Base-by-base conservation (phyloP, 92 coral and sea anemone genomes). In the Hydrozoanthus gracilis region DNA sequence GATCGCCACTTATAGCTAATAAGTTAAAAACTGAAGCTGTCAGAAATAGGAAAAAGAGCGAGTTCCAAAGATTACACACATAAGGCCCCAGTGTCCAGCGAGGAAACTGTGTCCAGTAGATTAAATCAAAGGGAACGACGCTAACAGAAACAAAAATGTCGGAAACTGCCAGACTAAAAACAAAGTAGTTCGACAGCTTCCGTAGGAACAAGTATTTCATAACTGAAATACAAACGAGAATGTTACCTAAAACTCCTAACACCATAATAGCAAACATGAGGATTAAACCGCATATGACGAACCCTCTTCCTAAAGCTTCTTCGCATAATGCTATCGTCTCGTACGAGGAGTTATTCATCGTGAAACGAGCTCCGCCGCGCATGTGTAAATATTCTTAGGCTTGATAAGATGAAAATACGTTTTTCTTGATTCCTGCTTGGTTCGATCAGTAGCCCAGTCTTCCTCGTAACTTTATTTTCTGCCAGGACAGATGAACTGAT, bases 31-130 rank as follows among this genome's bases (percentile, higher is more conserved):
- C 93, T 12, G 95, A 92, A 3, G 95, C 98, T 5, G 95, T 92
- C 20, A 95, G 93, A 69, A 82, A 91, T 7, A 91, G 87, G 78
- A 95, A 95, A 77, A 95, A 95, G 4, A 89, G 48, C 16, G 98
- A 85, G 69, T 95, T 95, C 98, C 98, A 95, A 10, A 95, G 89
- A 86, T 92, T 95, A 76, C 98, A 95, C 11, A 15, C 61, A 64
- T 88, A 87, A 0, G 93, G 91, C 0, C 92, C 94, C 66, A 95
- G 71, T 20, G 93, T 89, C 98, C 98, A 95, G 2, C 84, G 89
- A 15, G 98, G 98, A 73, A 95, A 95, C 6, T 87, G 51, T 4
- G 92, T 73, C 98, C 98, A 95, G 83, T 95, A 95, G 8, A 91
- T 68, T 4, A 93, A 82, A 44, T 95, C 98, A 69, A 95, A 95